Conservation (phyloP, 2,888 invertebrate species). For the Agriopis marginaria region DNA sequence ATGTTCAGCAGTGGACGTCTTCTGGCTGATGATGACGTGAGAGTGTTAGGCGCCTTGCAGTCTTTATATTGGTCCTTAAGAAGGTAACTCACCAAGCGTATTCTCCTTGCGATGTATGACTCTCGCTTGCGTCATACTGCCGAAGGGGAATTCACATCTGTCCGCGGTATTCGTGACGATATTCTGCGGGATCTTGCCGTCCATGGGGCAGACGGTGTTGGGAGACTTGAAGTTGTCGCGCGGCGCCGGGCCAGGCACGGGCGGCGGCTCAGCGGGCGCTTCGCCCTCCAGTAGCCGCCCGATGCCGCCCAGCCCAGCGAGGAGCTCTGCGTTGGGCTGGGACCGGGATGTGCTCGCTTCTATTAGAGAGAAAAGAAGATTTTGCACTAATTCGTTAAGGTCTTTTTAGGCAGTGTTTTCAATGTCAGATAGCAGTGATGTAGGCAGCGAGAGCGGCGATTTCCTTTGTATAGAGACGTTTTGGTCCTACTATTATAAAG, state of each 20-base stretch:
- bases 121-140: constrained; percentile 96
- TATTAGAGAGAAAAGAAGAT: constrained; percentile 36
- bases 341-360: constrained; percentile 74
- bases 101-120: constrained; percentile 92
- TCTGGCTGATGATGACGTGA: too few relatives aligned
- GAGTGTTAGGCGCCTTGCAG: too few relatives aligned
- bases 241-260: constrained; percentile 58
- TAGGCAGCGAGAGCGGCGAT: too few relatives aligned
- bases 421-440: too few relatives aligned
- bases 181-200: constrained; percentile 89
- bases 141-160: constrained; percentile 92
- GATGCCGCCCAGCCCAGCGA: constrained; percentile 74
- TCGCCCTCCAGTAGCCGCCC: constrained; percentile 70
- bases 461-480: too few relatives aligned
- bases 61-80: too few relatives aligned
- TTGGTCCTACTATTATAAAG: too few relatives aligned
- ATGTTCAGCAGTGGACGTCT: too few relatives aligned
- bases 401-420: too few relatives aligned
- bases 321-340: constrained; percentile 68
- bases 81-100: constrained; percentile 73
- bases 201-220: constrained; percentile 95
- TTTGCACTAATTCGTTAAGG: too few relatives aligned
- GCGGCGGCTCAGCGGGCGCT: constrained; percentile 46
- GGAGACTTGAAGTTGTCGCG: constrained; percentile 90
- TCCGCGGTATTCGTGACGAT: constrained; percentile 84